Conservation (phyloP, 2,888 invertebrate genomes). For the Drosophila longiperda region DNA sequence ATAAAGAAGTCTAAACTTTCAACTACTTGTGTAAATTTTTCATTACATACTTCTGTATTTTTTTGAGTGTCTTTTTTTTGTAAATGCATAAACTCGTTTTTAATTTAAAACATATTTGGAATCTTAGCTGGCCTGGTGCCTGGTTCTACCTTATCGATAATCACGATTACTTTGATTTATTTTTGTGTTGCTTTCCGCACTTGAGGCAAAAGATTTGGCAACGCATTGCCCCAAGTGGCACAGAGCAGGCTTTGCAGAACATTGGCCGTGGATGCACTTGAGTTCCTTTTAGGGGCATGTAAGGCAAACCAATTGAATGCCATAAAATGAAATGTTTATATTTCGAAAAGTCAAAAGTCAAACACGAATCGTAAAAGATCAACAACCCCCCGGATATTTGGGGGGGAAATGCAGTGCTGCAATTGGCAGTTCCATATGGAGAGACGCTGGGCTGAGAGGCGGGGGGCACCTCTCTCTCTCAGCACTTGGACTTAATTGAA, state of each 20-base stretch:
- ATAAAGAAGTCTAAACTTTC: neutral
- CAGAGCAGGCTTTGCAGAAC: slow-evolving; percentile 26
- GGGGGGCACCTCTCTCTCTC: slow-evolving; percentile 67
- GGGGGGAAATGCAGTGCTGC: slow-evolving; percentile 33
- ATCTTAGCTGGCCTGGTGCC: neutral
- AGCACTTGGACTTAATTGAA: slow-evolving; percentile 83
- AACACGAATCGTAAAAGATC: slow-evolving; percentile 66
- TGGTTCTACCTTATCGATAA: slow-evolving; percentile 14
- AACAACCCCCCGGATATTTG: slow-evolving; percentile 27
- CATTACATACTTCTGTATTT: slow-evolving; percentile 19
- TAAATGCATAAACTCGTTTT: slow-evolving; percentile 61
- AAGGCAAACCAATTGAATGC: slow-evolving; percentile 71
- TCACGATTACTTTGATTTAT: slow-evolving; percentile 1
- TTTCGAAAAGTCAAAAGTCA: slow-evolving; percentile 76
- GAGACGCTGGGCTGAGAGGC: neutral
- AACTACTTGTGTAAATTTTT: neutral
- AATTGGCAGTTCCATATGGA: slow-evolving; percentile 53
- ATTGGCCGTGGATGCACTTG: slow-evolving; percentile 60
- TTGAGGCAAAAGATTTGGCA: slow-evolving; percentile 49
- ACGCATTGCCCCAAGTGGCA: slow-evolving; percentile 46
- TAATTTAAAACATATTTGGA: slow-evolving; percentile 42
- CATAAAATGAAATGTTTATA: slow-evolving; percentile 76
- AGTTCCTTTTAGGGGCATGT: slow-evolving; percentile 59
- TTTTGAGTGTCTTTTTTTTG: slow-evolving; percentile 40
- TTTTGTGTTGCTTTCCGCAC: slow-evolving; percentile 21